phyloP scores from a whole-genome alignment of 2,888 invertebrate genomes.

The Xylophagus ater region DNA sequence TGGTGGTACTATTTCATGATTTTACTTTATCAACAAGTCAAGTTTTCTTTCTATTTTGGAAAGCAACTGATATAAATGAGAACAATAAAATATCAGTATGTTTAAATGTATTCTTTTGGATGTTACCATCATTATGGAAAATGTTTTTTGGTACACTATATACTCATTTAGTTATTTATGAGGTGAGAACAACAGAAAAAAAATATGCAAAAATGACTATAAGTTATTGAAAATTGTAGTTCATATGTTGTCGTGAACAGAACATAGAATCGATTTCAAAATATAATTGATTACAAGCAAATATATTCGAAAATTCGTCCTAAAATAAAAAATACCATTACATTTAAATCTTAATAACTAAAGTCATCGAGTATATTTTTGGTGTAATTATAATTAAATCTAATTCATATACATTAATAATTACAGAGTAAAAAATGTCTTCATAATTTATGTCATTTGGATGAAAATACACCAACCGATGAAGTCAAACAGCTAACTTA shows the following conservation, averaged over 20 bases:
- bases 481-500: neutral
- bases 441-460: neutral
- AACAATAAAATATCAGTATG: neutral
- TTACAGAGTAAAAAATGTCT: slow-evolving; percentile 4
- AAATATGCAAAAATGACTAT: too few relatives aligned
- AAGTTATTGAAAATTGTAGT: too few relatives aligned
- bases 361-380: too few relatives aligned
- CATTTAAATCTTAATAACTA: too few relatives aligned
- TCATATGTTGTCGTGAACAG: too few relatives aligned
- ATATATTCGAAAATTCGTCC: too few relatives aligned
- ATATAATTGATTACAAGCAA: too few relatives aligned
- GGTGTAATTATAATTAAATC: too few relatives aligned
- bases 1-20: slow-evolving; percentile 11
- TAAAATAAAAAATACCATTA: too few relatives aligned
- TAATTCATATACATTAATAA: too few relatives aligned
- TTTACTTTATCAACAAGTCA: slow-evolving; percentile 11
- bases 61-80: neutral
- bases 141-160: slow-evolving; percentile 6
- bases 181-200: too few relatives aligned
- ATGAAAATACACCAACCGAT: neutral
- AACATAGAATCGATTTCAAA: too few relatives aligned
- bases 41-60: slow-evolving; percentile 9
- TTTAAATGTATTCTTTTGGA: slow-evolving; percentile 5
- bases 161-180: slow-evolving; percentile 7
- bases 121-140: slow-evolving; percentile 11